Conservation (phyloP, 2,888 invertebrate genomes). For the Lissonota sp. region DNA sequence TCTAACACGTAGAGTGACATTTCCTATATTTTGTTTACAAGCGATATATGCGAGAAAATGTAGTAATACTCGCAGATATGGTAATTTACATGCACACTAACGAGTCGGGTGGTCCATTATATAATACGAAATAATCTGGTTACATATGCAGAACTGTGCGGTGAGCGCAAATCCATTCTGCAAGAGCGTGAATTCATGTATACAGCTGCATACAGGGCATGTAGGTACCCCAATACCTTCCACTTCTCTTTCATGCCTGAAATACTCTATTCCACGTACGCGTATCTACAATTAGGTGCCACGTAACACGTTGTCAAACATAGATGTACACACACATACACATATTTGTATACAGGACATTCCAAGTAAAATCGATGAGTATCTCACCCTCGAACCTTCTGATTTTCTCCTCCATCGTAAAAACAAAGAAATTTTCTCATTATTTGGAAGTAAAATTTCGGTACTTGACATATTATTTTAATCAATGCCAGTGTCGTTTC, state of each 20-base stretch:
- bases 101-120: constrained; percentile 32
- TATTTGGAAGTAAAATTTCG: too few relatives aligned
- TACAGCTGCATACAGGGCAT: neutral
- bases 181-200: constrained; percentile 10
- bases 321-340: constrained; percentile 18
- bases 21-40: neutral
- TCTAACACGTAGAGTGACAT: too few relatives aligned
- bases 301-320: constrained; percentile 39
- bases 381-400: too few relatives aligned
- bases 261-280: constrained; percentile 24
- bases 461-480: too few relatives aligned
- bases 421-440: too few relatives aligned
- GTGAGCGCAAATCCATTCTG: constrained; percentile 23
- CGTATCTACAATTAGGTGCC: neutral
- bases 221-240: neutral
- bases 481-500: too few relatives aligned
- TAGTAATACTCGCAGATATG: constrained; percentile 30
- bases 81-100: constrained; percentile 16
- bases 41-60: constrained; percentile 14
- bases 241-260: constrained; percentile 1
- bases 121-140: constrained; percentile 20
- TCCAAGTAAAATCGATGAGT: neutral
- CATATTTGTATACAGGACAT: neutral
- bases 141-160: constrained; percentile 18
- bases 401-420: too few relatives aligned